A percentile compares a stretch with the other conserved stretches of the same genome.
Conservation (phyloP, 1,140 invertebrate species). For the Microplitis mediator region DNA sequence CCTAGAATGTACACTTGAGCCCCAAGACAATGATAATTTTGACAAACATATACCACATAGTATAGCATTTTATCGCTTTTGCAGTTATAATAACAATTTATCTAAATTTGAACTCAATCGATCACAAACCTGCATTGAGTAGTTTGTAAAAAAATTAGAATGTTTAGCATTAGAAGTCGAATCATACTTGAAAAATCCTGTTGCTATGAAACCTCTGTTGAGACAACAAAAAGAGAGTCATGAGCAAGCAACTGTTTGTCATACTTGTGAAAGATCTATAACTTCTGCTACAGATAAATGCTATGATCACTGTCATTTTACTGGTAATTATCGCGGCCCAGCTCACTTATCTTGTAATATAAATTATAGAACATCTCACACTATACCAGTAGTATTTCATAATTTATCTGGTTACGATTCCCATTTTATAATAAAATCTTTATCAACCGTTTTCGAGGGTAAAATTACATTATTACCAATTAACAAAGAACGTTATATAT, state of each 20-base stretch:
- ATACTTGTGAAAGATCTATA: constrained; percentile 37
- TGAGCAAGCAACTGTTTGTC: constrained; percentile 19
- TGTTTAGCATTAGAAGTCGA: constrained; percentile 23
- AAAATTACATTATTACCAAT: constrained; percentile 28
- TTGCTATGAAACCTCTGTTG: constrained; percentile 17
- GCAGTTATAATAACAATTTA: constrained; percentile 17
- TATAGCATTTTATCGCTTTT: constrained; percentile 22
- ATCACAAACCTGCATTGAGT: constrained; percentile 34
- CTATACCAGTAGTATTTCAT: constrained; percentile 31
- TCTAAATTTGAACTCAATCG: constrained; percentile 16
- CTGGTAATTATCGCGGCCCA: constrained; percentile 44
- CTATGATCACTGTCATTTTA: constrained; percentile 49
- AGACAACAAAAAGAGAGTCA: constrained; percentile 5
- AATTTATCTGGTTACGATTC: constrained; percentile 31
- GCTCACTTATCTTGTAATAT: constrained; percentile 52
- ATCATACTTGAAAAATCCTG: not conserved
- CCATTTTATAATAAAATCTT: constrained; percentile 36
- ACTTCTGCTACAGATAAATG: constrained; percentile 30
- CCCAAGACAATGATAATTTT: not conserved
- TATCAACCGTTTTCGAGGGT: constrained; percentile 24
- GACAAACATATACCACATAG: constrained; percentile 18
- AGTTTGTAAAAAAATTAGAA: constrained; percentile 39
- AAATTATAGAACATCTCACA: constrained; percentile 36
- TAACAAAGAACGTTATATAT: constrained; percentile 40
- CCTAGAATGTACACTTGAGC: constrained; percentile 25